Conservation (phyloP, 2,797 vertebrate genomes). For the Rhabdophis nuchalis region DNA sequence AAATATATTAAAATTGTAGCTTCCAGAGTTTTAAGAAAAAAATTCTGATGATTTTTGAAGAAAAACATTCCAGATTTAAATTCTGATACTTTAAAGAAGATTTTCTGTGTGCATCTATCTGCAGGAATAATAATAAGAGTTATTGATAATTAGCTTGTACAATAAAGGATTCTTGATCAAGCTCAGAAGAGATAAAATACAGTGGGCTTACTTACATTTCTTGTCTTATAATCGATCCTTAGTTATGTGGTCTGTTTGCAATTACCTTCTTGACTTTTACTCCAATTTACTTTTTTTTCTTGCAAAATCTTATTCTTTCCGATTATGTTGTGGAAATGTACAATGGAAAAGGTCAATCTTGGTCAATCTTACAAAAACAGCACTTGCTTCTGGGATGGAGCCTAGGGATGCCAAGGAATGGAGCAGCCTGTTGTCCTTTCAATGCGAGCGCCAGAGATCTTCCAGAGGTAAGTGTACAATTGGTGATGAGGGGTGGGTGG, state of each 20-base stretch:
- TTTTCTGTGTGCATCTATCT: neutral
- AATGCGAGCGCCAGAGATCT: neutral
- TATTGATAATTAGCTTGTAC: conserved; percentile 1
- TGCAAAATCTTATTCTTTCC: neutral
- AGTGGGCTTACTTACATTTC: neutral
- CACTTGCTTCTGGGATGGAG: neutral
- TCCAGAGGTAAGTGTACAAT: neutral
- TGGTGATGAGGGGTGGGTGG: neutral
- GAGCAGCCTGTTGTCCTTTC: neutral
- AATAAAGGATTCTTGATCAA: neutral
- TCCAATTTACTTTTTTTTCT: neutral
- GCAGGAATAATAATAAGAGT: neutral
- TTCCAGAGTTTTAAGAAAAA: neutral
- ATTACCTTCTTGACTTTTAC: neutral
- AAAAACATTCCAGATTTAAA: neutral
- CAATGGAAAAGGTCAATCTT: neutral
- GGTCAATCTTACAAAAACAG: neutral
- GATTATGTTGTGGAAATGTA: neutral
- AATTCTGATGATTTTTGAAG: neutral
- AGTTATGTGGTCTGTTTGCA: neutral
- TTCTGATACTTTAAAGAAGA: neutral
- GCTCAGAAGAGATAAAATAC: neutral
- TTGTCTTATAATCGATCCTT: neutral
- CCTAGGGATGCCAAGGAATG: neutral
- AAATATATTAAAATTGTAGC: neutral